Base-by-base conservation (phyloP, 2,113 vertebrate species). In the Seriola quinqueradiata region DNA sequence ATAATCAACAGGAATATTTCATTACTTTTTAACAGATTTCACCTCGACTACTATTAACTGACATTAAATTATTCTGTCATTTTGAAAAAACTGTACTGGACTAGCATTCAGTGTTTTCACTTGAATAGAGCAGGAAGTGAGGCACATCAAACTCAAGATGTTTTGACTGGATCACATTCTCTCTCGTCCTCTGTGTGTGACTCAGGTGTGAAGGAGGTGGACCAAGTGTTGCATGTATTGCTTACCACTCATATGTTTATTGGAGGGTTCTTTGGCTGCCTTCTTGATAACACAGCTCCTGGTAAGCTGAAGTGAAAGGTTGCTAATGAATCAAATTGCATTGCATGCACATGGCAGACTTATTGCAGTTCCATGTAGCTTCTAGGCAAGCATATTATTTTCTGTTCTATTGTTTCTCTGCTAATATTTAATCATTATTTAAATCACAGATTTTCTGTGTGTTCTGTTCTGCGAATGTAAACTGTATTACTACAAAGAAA, bases 211-310 rank as follows among this genome's bases (percentile, higher is more conserved):
- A 64, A 90, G n/a, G 96, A 97, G 80, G 58, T 99, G 72, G 97
- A 99, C 92, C 97, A 98, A 86, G 94, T 99, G 65, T 83, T 97
- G 54, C 93, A 91, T 78, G 97, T 99, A 80, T 95, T 99, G 70
- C 91, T 99, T 85, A 98, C 96, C 83, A 99, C 97, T 1, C 94
- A 95, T 77, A 99, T 99, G 97, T 99, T 99, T 81, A 94, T 99
- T 0, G 97, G 97, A 17, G 98, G 98, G 16, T 95, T 97, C 87
- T 93, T 97, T 60, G 97, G 97, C 21, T 98, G 97, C 81, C 6
- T 98, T 36, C 90, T 99, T 10, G 98, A 99, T 87, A 99, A 99
- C 93, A 99, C 97, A 61, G 96, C 99, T 82, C 97, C 97, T 46
- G 97, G 98, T 99, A 95, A 92, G 86, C 12, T 48, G 1, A 0